Evolutionary conservation across 2,113 vertebrate genomes (phyloP).

Genomic region (Seriola quinqueradiata): DNA sequence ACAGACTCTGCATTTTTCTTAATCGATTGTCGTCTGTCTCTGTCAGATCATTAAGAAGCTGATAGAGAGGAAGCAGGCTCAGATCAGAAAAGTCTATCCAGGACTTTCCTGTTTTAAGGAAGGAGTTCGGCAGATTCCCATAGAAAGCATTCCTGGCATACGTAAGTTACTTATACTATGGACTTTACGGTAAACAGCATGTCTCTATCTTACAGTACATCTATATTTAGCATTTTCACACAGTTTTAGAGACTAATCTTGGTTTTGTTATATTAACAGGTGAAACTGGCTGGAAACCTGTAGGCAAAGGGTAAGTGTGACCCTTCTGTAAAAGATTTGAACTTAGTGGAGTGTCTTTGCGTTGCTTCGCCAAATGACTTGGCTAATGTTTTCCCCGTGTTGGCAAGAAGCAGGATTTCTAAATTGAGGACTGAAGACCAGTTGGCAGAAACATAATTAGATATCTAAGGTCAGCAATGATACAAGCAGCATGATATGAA

Average conservation of each 20-base stretch:
- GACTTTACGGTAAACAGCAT: too few species aligned
- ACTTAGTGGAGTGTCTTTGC: not conserved
- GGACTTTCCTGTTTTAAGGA: slow-evolving; percentile 99
- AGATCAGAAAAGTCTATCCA: slow-evolving; percentile 98
- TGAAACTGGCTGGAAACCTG: slow-evolving; percentile 98
- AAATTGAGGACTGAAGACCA: not conserved
- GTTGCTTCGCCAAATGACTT: not conserved
- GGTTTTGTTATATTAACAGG: slow-evolving; percentile 81
- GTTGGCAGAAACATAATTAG: not conserved
- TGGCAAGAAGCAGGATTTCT: not conserved
- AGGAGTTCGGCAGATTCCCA: slow-evolving; percentile 97
- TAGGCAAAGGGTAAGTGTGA: slow-evolving; percentile 88
- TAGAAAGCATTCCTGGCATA: slow-evolving; percentile 99
- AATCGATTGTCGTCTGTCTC: not conserved
- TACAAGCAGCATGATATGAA: not conserved
- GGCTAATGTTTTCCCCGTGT: not conserved
- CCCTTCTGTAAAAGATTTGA: not conserved
- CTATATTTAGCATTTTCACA: not conserved
- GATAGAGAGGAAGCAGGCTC: slow-evolving; percentile 98
- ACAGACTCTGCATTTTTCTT: not conserved
- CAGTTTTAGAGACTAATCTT: not conserved
- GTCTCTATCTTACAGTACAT: not conserved
- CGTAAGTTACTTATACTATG: slow-evolving; percentile 84
- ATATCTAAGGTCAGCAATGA: not conserved
- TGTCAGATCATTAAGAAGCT: slow-evolving; percentile 98